A percentile compares a stretch with the other conserved stretches of the same genome.
phyloP scores from a whole-genome alignment of 1,140 invertebrate genomes.

The Physella acuta region DNA sequence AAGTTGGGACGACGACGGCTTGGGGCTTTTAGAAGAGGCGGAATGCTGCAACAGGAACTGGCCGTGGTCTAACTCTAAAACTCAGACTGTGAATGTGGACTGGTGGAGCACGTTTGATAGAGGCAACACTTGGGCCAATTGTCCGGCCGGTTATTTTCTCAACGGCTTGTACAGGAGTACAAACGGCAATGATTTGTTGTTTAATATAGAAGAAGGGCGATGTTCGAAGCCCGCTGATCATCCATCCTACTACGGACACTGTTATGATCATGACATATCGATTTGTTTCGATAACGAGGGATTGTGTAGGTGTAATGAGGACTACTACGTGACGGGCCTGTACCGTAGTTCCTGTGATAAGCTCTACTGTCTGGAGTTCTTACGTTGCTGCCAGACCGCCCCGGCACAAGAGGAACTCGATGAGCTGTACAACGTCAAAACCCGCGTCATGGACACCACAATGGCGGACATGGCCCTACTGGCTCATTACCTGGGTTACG shows the following conservation, averaged over 20 bases:
- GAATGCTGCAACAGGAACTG: neutral
- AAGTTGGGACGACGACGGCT: neutral
- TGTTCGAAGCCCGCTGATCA: neutral
- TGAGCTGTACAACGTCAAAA: neutral
- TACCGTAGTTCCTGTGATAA: neutral
- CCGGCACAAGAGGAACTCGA: neutral
- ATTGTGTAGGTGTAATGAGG: neutral
- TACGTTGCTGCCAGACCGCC: neutral
- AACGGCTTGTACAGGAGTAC: neutral
- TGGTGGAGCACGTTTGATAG: neutral
- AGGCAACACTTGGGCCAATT: neutral
- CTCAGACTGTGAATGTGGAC: neutral
- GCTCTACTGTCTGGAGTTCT: neutral
- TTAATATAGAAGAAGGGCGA: neutral
- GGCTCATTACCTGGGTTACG: neutral
- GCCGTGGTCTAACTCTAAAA: neutral
- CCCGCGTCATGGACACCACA: constrained; percentile 1
- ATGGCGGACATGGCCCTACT: neutral
- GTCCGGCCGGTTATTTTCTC: neutral
- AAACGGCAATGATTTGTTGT: neutral
- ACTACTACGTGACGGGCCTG: neutral
- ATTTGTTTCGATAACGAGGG: neutral
- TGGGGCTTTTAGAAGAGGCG: neutral
- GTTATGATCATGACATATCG: neutral
- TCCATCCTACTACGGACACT: neutral